Percentiles rank a stretch among this genome's conserved stretches.
These are phyloP conservation scores for Pteromalus puparum DNA, from an alignment of 1,140 invertebrate species.

Conservation along the genomic window DNA sequence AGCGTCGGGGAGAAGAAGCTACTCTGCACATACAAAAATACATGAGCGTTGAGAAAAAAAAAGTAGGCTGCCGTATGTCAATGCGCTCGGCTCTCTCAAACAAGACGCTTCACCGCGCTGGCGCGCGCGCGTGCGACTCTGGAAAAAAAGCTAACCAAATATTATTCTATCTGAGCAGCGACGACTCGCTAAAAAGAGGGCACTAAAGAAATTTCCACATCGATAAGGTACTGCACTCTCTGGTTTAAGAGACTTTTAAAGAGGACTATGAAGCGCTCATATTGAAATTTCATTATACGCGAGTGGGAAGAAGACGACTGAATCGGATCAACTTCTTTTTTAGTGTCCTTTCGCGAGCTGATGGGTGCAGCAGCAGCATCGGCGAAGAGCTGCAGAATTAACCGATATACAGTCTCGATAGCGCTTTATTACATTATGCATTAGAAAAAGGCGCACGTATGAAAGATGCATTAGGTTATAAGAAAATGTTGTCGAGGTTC, in stretches of 20 bases:
- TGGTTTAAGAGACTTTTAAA: constrained; percentile 36
- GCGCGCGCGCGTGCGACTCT: constrained; percentile 1
- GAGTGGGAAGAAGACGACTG: neutral
- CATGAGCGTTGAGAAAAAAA: constrained; percentile 40
- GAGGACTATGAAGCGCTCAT: constrained; percentile 12
- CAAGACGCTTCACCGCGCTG: neutral
- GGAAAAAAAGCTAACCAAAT: constrained; percentile 51
- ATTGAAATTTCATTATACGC: constrained; percentile 38
- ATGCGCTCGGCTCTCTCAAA: constrained; percentile 15
- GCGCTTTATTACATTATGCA: constrained; percentile 42
- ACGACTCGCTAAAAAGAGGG: constrained; percentile 48
- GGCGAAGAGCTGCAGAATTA: neutral
- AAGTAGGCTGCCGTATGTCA: constrained; percentile 55
- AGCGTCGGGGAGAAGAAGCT: neutral
- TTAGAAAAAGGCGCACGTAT: constrained; percentile 35
- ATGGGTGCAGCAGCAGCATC: neutral
- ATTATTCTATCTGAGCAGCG: constrained; percentile 52
- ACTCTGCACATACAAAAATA: constrained; percentile 42
- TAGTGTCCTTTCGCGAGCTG: neutral
- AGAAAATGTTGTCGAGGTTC: neutral
- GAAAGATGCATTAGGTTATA: constrained; percentile 27
- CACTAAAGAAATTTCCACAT: constrained; percentile 51
- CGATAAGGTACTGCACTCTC: constrained; percentile 27
- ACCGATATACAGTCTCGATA: neutral
- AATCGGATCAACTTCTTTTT: neutral